Percentiles rank a stretch among this genome's conserved stretches.
Evolutionary conservation across 2,113 vertebrate species (phyloP).

Genomic region (Ctenodactylus gundi): DNA sequence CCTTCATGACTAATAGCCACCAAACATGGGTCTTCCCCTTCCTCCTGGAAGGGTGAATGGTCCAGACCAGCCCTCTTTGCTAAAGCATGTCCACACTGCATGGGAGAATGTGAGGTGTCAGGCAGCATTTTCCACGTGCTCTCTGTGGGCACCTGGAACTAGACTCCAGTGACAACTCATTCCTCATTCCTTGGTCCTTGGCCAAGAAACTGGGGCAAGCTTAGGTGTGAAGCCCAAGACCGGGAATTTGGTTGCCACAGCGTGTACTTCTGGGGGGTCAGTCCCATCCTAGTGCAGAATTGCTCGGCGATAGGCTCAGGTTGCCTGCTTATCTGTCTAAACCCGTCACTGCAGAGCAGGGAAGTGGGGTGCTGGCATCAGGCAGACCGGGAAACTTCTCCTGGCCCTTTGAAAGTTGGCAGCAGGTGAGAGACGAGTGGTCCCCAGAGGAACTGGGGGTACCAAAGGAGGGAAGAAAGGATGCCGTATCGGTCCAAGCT

Average conservation of each 20-base stretch:
- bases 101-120: background rate
- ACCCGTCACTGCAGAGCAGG: background rate
- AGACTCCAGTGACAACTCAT: background rate
- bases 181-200: background rate
- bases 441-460: background rate
- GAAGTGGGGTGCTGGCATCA: background rate
- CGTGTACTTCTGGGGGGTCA: background rate
- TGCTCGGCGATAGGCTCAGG: rapidly evolving
- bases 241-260: background rate
- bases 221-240: background rate
- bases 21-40: background rate
- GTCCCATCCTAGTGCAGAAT: background rate
- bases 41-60: background rate
- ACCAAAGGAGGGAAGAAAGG: background rate
- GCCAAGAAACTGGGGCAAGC: background rate
- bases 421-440: background rate
- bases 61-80: background rate
- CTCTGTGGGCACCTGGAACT: background rate
- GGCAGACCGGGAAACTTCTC: background rate
- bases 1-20: background rate
- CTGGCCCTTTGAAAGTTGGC: background rate
- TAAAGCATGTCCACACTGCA: background rate
- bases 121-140: background rate
- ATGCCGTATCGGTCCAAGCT: background rate
- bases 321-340: background rate